Conservation (phyloP, 2,113 vertebrate genomes). For the Irena cyanogastra region DNA sequence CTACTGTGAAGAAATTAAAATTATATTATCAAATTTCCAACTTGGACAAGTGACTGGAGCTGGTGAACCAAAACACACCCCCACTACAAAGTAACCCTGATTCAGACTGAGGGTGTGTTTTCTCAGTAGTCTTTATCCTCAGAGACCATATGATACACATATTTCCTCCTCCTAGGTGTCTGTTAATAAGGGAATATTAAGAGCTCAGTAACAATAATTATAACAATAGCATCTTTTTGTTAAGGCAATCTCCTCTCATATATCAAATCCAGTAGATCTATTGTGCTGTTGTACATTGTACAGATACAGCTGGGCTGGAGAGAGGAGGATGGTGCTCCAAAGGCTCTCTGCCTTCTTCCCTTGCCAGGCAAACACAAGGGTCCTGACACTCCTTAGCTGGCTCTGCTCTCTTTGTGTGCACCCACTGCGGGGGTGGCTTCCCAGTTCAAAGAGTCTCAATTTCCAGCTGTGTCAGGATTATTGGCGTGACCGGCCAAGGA, state of each 20-base stretch:
- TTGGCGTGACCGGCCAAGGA: background rate
- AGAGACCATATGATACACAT: background rate
- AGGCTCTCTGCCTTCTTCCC: background rate
- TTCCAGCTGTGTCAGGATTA: background rate
- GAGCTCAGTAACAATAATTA: background rate
- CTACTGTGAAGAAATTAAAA: background rate
- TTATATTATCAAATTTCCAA: background rate
- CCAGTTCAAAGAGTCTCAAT: background rate
- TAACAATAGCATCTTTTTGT: background rate
- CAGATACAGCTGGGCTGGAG: background rate
- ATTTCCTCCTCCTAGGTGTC: background rate
- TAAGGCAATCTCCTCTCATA: background rate
- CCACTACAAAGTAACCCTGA: background rate
- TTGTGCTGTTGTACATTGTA: background rate
- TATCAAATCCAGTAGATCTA: rapidly evolving
- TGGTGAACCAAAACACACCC: background rate
- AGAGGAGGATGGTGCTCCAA: background rate
- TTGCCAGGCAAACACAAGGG: background rate
- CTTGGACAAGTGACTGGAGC: background rate
- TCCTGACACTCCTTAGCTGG: background rate
- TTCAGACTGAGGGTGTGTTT: background rate
- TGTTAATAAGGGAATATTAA: background rate
- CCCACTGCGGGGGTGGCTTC: background rate
- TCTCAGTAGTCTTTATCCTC: background rate
- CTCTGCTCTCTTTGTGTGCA: background rate